Evolutionary conservation across 2,797 vertebrate species (phyloP), one percentile per base, ranked within the genome.

Genomic region (Cetoscarus ocellatus): DNA sequence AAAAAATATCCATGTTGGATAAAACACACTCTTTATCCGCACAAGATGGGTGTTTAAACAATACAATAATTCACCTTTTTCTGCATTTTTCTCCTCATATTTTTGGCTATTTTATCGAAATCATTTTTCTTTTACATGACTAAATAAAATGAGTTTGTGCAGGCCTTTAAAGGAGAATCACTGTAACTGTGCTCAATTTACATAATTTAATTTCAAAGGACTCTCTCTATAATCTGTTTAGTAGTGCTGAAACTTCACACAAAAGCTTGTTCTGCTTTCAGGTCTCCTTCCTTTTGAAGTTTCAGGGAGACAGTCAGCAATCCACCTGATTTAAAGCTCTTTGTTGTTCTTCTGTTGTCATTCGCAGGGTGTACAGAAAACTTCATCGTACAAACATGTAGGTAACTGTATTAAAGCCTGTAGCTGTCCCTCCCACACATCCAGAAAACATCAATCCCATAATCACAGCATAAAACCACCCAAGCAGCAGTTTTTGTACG

Each of bases 361-460:
- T 53, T 8, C 18, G 11, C 44, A 49, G 6, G 18, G 11, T 53
- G 17, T 11, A 18, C 65, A 75, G 59, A 58, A 73, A 70, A 35
- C 47, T 36, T 61, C 53, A 53, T 15, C 66, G 40, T 50, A 53
- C 53, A 62, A 44, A 63, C 17, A 13, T 73, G 44, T 49, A 19
- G 47, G 58, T 60, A 61, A 53, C 13, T 53, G 61, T 50, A 64
- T 40, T 47, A 70, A 84, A 69, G 63, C 63, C 55, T 68, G 27
- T 50, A 57, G 68, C 35, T 48, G 58, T 67, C 45, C 67, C 71
- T 64, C 79, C 74, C 50, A 86, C 84, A 79, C 49, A 11, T 44
- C 1, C 43, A 81, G 56, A 63, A 75, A 59, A 51, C 62, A 77
- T 54, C 52, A 76, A 36, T 63, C 38, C 53, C 40, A 52, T 76